Evolutionary conservation across 2,888 invertebrate genomes (phyloP).

Genomic region (Protophormia terraenovae): DNA sequence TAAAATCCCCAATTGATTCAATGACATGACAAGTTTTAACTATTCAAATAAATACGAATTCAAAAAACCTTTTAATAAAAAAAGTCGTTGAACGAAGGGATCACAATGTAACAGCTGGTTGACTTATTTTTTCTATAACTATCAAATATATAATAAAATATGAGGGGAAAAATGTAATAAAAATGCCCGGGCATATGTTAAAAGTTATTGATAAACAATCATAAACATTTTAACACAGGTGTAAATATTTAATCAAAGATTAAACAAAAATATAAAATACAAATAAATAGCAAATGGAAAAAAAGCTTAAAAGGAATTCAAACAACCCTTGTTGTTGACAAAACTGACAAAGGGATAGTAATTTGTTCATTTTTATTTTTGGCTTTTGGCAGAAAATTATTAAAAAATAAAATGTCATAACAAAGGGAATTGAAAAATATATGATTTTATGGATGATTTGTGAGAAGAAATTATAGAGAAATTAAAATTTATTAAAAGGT

Average conservation of each 20-base stretch:
- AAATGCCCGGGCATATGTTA: not conserved
- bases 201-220: slow-evolving; percentile 40
- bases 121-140: not conserved
- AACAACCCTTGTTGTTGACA: slow-evolving; percentile 30
- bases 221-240: slow-evolving; percentile 56
- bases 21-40: slow-evolving; percentile 30
- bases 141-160: not conserved
- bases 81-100: slow-evolving; percentile 11
- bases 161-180: not conserved
- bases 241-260: slow-evolving; percentile 52
- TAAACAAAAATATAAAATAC: slow-evolving; percentile 3
- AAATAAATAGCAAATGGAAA: not conserved
- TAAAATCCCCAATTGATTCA: slow-evolving; percentile 22
- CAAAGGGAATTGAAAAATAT: not conserved
- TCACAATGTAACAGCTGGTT: slow-evolving; percentile 33
- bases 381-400: not conserved
- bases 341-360: slow-evolving; percentile 16
- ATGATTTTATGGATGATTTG: no score
- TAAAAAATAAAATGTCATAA: not conserved
- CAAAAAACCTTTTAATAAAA: slow-evolving; percentile 18
- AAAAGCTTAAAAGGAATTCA: slow-evolving; percentile 5
- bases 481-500: not conserved
- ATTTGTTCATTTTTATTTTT: not conserved
- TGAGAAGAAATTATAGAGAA: not conserved
- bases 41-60: not conserved